Evolutionary conservation across 2,888 invertebrate genomes (phyloP), one percentile per base, ranked within the genome.

Genomic region (Nephrotoma flavescens): DNA sequence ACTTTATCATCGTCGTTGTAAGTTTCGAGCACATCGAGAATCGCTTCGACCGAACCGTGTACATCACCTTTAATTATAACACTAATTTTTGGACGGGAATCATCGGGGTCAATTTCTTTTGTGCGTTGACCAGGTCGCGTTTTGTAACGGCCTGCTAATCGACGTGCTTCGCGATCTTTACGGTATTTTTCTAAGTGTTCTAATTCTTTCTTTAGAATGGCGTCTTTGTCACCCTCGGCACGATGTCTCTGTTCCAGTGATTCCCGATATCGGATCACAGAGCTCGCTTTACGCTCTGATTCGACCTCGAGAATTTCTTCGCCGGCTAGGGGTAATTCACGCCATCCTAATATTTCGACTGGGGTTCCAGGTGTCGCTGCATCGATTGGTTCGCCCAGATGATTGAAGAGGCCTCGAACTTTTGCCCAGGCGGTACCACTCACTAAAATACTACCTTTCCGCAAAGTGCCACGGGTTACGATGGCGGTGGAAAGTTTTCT

Each of bases 11-110:
- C 92, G n/a, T 93, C 94, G 88, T 95, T 93, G 90, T 99, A 99
- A 0, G 97, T 96, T 88, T 96, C 96, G 87, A 99, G 90, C 9
- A 97, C 95, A 90, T 99, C 97, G 88, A 98, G 91, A 88, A 99
- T 96, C 0, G 99, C 99, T 91, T 99, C 99, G 83, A 99, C 95
- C 0, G 98, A 98, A 0, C 99, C 99, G 91, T 97, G 96, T 2
- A 99, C 99, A 92, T 99, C 99, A 93, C 94, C 96, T 93, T 96
- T 95, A 4, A 96, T 90, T 4, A 96, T 90, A 7, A 96, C 91
- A 88, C 93, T 94, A 86, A 96, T 90, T 87, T 91, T 91, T 0
- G 93, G 93, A 4, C 92, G 90, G 41, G 92, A 93, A 88, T 95
- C 93, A 45, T 92, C 92, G 88, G 91, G 89, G 85, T 89, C 87